phyloP scores from a whole-genome alignment of 2,113 vertebrate species.

The Calidris pygmaea region DNA sequence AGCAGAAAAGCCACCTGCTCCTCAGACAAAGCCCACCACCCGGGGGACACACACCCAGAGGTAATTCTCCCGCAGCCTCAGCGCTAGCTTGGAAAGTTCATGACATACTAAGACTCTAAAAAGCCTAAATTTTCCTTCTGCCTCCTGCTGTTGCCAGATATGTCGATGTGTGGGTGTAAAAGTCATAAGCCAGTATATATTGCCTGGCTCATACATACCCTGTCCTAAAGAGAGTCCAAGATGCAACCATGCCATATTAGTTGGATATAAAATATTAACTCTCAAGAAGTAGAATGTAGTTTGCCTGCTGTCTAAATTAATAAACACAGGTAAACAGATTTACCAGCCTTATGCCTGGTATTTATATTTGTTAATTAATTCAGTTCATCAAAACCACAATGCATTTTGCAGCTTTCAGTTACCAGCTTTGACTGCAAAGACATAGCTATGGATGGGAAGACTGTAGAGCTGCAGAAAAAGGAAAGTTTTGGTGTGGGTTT shows the following conservation, averaged over 20 bases:
- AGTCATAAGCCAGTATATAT: background rate
- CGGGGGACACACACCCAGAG: rapidly evolving
- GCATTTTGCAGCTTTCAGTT: background rate
- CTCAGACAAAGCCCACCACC: background rate
- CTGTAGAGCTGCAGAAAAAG: background rate
- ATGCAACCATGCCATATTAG: background rate
- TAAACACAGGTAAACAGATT: slow-evolving; percentile 28
- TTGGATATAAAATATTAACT: background rate
- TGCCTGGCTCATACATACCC: background rate
- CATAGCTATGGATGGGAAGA: background rate
- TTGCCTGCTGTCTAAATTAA: background rate
- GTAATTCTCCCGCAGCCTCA: background rate
- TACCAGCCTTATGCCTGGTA: background rate
- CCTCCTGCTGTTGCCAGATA: background rate
- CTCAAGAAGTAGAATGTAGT: background rate
- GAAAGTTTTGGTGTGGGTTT: background rate
- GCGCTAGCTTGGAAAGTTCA: background rate
- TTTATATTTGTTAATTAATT: slow-evolving; percentile 11
- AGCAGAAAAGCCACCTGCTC: background rate
- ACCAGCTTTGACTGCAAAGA: background rate
- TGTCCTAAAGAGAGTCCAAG: background rate
- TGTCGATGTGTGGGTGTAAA: background rate
- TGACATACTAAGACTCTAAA: background rate
- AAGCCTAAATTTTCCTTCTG: background rate
- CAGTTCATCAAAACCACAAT: background rate